A percentile compares a stretch with the other conserved stretches of the same genome.
Evolutionary conservation across 2,113 vertebrate species (phyloP).

Genomic region (Nannospalax galili): DNA sequence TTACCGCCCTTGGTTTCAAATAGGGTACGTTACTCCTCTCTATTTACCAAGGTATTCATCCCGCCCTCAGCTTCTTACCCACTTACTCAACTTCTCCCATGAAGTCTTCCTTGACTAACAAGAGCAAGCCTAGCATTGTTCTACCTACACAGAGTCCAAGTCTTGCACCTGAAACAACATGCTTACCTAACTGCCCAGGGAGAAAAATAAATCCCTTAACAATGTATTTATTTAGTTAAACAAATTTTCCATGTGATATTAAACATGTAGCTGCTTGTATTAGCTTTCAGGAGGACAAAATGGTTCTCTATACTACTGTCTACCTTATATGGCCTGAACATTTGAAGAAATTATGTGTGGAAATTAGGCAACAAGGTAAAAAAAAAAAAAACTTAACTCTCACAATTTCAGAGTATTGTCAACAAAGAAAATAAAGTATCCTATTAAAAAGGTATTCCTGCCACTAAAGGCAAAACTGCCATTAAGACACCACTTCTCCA

Average conservation of each 20-base stretch:
- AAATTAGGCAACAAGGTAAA: conserved; percentile 48
- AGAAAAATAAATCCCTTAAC: conserved; percentile 69
- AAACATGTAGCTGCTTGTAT: neutral
- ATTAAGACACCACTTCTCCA: conserved; percentile 4
- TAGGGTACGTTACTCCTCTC: neutral
- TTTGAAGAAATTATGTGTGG: conserved; percentile 9
- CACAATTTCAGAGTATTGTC: conserved; percentile 1
- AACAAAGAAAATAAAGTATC: neutral
- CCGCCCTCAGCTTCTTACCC: conserved; percentile 40
- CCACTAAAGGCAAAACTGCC: neutral
- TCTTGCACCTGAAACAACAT: conserved; percentile 77
- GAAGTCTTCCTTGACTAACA: conserved; percentile 56
- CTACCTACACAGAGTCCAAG: conserved; percentile 63
- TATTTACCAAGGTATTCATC: conserved; percentile 22
- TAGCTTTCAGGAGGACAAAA: conserved; percentile 7
- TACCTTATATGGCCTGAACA: conserved; percentile 1
- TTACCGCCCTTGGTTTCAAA: conserved; percentile 48
- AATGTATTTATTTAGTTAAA: conserved; percentile 62
- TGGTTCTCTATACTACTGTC: neutral
- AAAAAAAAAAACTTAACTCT: neutral
- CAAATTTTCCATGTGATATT: conserved; percentile 58
- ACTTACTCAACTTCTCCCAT: conserved; percentile 70
- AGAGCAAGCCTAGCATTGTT: conserved; percentile 66
- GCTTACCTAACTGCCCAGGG: conserved; percentile 54
- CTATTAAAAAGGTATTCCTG: conserved; percentile 16